Evolutionary conservation across 2,888 invertebrate species (phyloP).

Genomic region (Chydorus sphaericus): DNA sequence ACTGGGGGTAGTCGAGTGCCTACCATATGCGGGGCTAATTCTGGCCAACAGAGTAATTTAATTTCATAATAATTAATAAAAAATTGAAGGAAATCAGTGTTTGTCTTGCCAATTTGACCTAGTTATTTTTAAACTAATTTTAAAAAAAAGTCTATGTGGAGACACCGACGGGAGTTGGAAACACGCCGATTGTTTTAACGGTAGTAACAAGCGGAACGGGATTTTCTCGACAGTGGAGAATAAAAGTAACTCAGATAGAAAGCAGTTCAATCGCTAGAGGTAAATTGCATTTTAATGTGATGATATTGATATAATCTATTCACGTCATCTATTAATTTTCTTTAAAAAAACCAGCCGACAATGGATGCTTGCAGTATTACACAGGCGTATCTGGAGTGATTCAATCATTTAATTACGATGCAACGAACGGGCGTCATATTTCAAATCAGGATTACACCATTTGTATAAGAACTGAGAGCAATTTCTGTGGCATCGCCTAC

Average conservation of each 20-base stretch:
- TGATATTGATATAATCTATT: background rate
- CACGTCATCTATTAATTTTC: no score
- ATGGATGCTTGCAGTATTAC: conserved; percentile 63
- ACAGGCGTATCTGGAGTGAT: conserved; percentile 66
- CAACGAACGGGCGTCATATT: conserved; percentile 54
- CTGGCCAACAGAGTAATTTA: conserved; percentile 61
- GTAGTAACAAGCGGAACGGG: conserved; percentile 62
- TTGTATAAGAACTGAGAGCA: conserved; percentile 66
- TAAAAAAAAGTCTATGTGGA: conserved; percentile 60
- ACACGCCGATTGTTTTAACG: conserved; percentile 63
- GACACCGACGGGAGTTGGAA: conserved; percentile 55
- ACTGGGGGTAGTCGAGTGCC: conserved; percentile 62
- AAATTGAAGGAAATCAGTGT: background rate
- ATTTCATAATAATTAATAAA: background rate
- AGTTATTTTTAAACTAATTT: conserved; percentile 10
- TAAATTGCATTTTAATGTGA: conserved; percentile 24
- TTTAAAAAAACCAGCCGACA: conserved; percentile 39
- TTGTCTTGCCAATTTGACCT: no score
- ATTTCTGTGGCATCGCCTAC: conserved; percentile 76
- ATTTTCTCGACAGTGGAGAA: conserved; percentile 62
- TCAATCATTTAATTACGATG: conserved; percentile 70
- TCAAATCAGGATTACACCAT: conserved; percentile 81
- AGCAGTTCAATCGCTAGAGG: conserved; percentile 57
- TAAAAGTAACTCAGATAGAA: conserved; percentile 61
- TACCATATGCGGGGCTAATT: conserved; percentile 59